These are phyloP conservation scores for Scleropages formosus DNA, from an alignment of 2,797 vertebrate genomes.

Conservation along the genomic window DNA sequence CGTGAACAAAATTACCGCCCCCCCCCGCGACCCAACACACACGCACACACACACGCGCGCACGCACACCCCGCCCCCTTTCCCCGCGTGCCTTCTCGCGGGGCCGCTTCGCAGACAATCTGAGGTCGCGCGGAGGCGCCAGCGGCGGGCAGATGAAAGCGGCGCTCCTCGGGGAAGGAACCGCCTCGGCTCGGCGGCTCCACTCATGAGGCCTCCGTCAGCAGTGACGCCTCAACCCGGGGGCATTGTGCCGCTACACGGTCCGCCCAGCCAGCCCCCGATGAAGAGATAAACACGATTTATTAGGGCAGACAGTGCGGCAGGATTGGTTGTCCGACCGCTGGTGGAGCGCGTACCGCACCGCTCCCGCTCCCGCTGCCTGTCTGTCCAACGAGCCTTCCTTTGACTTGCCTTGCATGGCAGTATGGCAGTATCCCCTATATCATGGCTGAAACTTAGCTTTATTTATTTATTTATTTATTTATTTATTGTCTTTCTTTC, in stretches of 20 bases:
- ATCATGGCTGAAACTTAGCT: too few relatives aligned
- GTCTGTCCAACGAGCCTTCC: background rate
- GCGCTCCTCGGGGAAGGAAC: conserved; percentile 77
- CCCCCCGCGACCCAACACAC: too few relatives aligned
- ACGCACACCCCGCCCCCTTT: conserved; percentile 28
- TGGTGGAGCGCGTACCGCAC: conserved; percentile 1
- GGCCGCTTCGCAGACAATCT: conserved; percentile 80
- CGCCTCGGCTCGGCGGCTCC: conserved; percentile 66
- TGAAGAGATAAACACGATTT: conserved; percentile 32
- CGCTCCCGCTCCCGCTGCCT: conserved; percentile 9
- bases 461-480: too few relatives aligned
- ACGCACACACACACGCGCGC: background rate
- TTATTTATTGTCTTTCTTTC: background rate
- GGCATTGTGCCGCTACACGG: conserved; percentile 26
- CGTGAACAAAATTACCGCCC: too few relatives aligned
- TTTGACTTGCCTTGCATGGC: background rate
- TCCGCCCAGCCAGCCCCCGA: conserved; percentile 17
- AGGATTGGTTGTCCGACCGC: background rate
- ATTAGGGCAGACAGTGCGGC: conserved; percentile 12
- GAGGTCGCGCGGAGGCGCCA: conserved; percentile 78
- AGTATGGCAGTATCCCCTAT: too few relatives aligned
- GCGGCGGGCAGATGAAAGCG: conserved; percentile 77
- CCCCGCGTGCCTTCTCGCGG: conserved; percentile 73
- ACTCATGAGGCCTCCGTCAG: conserved; percentile 47
- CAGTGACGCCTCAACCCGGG: conserved; percentile 29